These are phyloP conservation scores for Chrysochloris asiatica DNA, from an alignment of 2,113 vertebrate species.

Conservation along the genomic window DNA sequence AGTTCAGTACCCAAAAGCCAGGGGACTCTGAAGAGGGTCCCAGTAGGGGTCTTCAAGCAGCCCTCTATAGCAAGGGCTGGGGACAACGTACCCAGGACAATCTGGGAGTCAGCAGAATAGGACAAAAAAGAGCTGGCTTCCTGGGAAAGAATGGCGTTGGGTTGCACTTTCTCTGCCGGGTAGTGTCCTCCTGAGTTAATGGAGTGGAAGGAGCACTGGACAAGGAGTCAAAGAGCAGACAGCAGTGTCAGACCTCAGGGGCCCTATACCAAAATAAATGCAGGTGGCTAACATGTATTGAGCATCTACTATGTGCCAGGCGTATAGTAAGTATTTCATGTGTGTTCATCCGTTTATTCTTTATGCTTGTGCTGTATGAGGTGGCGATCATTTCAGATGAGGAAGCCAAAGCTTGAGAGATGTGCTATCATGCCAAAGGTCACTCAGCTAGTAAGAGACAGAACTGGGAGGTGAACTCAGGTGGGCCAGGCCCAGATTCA, in stretches of 20 bases:
- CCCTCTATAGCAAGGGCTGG: neutral
- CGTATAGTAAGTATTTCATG: neutral
- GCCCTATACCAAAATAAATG: neutral
- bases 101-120: conserved; percentile 53
- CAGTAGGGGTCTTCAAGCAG: conserved; percentile 44
- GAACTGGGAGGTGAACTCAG: neutral
- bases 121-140: conserved; percentile 44
- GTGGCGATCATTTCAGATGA: neutral
- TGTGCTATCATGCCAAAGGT: neutral
- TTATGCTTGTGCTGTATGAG: neutral
- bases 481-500: neutral
- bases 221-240: neutral
- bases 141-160: neutral
- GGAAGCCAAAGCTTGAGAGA: neutral
- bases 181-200: conserved; percentile 27
- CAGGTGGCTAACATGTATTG: neutral
- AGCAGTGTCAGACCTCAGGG: neutral
- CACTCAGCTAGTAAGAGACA: neutral
- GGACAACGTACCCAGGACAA: neutral
- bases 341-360: too few species aligned
- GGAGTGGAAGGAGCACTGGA: conserved; percentile 5
- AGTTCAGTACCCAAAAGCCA: conserved; percentile 69
- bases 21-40: conserved; percentile 45
- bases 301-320: neutral
- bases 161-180: neutral